These are phyloP conservation scores for Tachysurus fulvidraco DNA, from an alignment of 2,113 vertebrate species.

Conservation along the genomic window DNA sequence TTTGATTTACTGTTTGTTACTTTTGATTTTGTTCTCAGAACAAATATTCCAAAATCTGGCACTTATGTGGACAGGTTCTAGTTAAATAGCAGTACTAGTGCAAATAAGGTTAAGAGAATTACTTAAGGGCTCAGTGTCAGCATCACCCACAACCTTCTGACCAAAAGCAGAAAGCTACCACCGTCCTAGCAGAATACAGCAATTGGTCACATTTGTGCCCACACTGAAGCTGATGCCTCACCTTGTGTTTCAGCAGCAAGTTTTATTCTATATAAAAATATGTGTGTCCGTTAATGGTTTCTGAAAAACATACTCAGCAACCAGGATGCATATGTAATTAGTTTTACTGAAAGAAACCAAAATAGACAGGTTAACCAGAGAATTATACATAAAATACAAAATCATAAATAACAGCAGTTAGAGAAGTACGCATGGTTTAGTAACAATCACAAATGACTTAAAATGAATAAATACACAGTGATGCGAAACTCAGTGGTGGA, in stretches of 20 bases:
- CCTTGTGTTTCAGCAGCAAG: neutral
- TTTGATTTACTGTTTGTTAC: no score
- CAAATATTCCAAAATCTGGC: neutral
- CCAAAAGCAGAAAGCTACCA: neutral
- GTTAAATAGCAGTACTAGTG: neutral
- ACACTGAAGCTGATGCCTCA: neutral
- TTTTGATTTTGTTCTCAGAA: neutral
- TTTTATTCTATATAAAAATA: neutral
- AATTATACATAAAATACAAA: neutral
- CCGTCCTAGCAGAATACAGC: neutral
- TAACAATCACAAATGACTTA: neutral
- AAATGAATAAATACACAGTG: neutral
- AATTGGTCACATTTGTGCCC: neutral
- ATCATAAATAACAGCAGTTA: neutral
- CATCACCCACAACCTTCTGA: neutral
- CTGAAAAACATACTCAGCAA: neutral
- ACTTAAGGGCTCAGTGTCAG: neutral
- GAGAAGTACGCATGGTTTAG: neutral
- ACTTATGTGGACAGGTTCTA: neutral
- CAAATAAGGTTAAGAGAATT: neutral
- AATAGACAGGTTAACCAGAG: neutral
- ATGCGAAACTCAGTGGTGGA: neutral
- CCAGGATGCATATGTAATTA: neutral
- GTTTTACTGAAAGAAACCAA: conserved; percentile 2
- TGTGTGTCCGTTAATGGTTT: neutral